phyloP scores from a whole-genome alignment of 2,113 vertebrate species.

The Ageneiosus marmoratus region DNA sequence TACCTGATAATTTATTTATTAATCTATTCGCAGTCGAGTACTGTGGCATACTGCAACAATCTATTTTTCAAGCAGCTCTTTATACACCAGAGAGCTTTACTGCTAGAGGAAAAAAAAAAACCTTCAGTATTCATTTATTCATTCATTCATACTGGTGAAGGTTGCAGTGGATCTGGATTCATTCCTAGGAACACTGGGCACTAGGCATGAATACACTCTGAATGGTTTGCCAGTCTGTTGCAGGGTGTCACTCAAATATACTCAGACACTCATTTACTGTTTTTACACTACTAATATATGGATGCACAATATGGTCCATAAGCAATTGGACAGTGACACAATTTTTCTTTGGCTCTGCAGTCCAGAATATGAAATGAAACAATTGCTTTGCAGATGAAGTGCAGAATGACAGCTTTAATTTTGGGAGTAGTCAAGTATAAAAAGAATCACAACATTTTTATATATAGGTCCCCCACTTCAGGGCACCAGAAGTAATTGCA shows the following conservation, averaged over 20 bases:
- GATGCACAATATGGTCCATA: not conserved
- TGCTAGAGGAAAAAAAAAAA: not conserved
- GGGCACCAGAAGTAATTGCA: not conserved
- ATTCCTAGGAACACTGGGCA: not conserved
- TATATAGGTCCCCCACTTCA: not conserved
- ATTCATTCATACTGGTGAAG: not conserved
- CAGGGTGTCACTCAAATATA: not conserved
- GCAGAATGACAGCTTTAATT: conserved; percentile 7
- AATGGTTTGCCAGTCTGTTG: not conserved
- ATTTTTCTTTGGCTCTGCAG: not conserved
- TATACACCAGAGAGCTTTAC: not conserved
- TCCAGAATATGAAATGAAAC: not conserved
- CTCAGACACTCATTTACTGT: not conserved
- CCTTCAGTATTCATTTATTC: not conserved
- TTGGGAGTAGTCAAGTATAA: not conserved
- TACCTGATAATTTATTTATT: not conserved
- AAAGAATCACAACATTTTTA: not conserved
- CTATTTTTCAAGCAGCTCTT: not conserved
- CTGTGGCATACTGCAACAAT: not conserved
- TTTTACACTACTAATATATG: not conserved
- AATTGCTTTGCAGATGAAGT: not conserved
- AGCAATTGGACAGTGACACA: not conserved
- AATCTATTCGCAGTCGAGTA: not conserved
- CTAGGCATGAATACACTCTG: not conserved
- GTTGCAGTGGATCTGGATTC: not conserved